Base-by-base conservation (phyloP, 1,140 invertebrate genomes). In the Habropoda laboriosa region DNA sequence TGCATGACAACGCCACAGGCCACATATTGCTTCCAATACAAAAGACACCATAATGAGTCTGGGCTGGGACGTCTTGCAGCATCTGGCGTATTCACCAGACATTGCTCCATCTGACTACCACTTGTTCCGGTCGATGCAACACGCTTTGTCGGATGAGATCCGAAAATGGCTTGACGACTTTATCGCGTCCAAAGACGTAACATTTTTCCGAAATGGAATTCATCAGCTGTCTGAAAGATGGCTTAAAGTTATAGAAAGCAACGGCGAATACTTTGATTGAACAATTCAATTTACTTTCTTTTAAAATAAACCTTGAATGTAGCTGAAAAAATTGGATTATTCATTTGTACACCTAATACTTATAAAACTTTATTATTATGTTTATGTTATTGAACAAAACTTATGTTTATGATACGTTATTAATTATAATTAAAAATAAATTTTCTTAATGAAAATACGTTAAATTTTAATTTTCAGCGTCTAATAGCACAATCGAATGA, bases 1-100 rank as follows among this genome's bases (percentile, higher is more conserved):
- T 85, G 68, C 85, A 90, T 79, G 75, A 68, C 32, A 68, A 77
- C 38, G 64, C 32, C 68, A n/a, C n/a, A 64, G 74, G n/a, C 55
- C 64, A 13, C 75, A 68, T 77, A 45, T 68, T 35, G 75, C n/a
- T n/a, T n/a, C n/a, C 55, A 42, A 60, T 51, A 49, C 0, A 2
- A 0, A 77, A 77, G 18, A 60, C 3, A 10, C 61, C 3, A 53
- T 77, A 32, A n/a, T 53, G 61, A 51, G 45, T 8, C 27, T 68
- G 1, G 6, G 53, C 13, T 77, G 63, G 64, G 42, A 68, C 12
- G 55, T 77, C 3, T 4, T 67, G 61, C 53, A 53, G 21, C 51
- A 76, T 18, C 74, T 64, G 74, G 32, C 64, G n/a, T 77, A 68
- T 68, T 77, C 64, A 6, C 42, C 64, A n/a, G 32, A 77, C 35